Percentiles rank a stretch among this genome's conserved stretches.
phyloP scores from a whole-genome alignment of 2,888 invertebrate species.

The Halictus ligatus region DNA sequence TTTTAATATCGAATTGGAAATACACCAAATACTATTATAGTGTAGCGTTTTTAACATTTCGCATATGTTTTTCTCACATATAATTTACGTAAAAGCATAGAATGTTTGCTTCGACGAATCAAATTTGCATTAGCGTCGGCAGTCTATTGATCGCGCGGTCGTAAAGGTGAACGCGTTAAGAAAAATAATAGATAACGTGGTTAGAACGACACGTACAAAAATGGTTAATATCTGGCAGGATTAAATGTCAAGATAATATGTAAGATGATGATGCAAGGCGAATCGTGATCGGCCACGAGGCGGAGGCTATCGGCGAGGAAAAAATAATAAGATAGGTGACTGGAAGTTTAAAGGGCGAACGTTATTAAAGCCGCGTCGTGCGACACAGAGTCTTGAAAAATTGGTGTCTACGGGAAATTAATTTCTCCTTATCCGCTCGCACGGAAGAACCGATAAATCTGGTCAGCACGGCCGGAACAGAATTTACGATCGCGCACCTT shows the following conservation, averaged over 20 bases:
- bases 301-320: background rate
- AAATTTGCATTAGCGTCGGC: too few species aligned
- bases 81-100: too few species aligned
- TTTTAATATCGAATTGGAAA: too few species aligned
- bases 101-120: too few species aligned
- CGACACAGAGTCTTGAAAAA: conserved; percentile 64
- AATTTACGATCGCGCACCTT: conserved; percentile 64
- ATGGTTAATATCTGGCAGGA: background rate
- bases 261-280: background rate
- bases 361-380: conserved; percentile 58
- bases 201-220: background rate
- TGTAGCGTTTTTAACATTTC: too few species aligned
- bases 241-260: background rate
- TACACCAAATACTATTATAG: too few species aligned
- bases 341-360: conserved; percentile 35
- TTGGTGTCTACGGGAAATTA: conserved; percentile 72
- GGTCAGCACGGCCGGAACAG: conserved; percentile 55
- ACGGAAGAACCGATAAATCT: conserved; percentile 70
- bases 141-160: too few species aligned
- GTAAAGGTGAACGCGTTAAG: too few species aligned
- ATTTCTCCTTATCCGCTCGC: conserved; percentile 71
- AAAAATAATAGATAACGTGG: too few species aligned
- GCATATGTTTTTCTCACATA: too few species aligned
- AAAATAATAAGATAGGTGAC: background rate
- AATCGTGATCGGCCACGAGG: background rate